These are phyloP conservation scores for Epinephelus moara DNA, from an alignment of 2,113 vertebrate genomes.

Conservation along the genomic window DNA sequence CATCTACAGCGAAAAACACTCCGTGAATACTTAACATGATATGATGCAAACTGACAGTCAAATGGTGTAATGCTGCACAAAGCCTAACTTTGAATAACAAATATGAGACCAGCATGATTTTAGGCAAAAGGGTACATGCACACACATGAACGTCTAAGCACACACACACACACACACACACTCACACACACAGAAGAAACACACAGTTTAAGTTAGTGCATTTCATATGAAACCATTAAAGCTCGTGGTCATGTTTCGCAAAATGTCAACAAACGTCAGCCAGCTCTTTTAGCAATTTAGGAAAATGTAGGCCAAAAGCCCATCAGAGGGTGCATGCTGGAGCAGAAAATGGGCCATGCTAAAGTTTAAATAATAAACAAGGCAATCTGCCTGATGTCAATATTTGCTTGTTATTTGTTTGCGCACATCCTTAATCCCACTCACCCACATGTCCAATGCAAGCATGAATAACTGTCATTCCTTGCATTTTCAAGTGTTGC, in stretches of 20 bases:
- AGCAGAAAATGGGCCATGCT: constrained; percentile 41
- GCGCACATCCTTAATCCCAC: constrained; percentile 35
- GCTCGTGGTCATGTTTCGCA: constrained; percentile 13
- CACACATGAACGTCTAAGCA: neutral
- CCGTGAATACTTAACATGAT: constrained; percentile 66
- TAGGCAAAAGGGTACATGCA: neutral
- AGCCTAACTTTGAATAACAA: constrained; percentile 54
- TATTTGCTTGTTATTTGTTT: constrained; percentile 54
- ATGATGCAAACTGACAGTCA: constrained; percentile 68
- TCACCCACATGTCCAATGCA: constrained; percentile 42
- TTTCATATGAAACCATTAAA: constrained; percentile 28
- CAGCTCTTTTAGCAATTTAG: constrained; percentile 25
- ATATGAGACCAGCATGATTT: constrained; percentile 33
- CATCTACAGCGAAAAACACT: constrained; percentile 40
- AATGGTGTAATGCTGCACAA: constrained; percentile 63
- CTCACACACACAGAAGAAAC: constrained; percentile 6
- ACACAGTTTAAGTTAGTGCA: constrained; percentile 30
- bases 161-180: neutral
- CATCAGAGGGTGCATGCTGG: constrained; percentile 14
- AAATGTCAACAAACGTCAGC: constrained; percentile 45
- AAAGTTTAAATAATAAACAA: constrained; percentile 61
- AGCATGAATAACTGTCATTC: constrained; percentile 59
- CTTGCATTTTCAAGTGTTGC: constrained; percentile 50
- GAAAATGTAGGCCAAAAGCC: constrained; percentile 46
- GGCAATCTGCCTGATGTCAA: constrained; percentile 46